phyloP scores from a whole-genome alignment of 2,113 vertebrate genomes.

The Peromyscus maniculatus region DNA sequence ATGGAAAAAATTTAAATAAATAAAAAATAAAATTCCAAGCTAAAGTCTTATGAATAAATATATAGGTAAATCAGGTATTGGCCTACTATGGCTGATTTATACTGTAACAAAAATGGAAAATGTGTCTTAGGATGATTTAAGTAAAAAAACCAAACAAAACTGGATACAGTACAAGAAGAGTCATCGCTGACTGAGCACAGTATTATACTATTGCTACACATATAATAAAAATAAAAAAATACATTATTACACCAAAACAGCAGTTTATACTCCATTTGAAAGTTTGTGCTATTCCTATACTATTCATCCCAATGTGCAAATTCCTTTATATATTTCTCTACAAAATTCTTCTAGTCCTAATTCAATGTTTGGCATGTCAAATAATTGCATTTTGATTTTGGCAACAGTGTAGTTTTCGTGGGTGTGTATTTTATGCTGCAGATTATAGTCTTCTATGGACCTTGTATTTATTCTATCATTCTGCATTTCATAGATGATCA shows the following conservation, averaged over 20 bases:
- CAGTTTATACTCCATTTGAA: not conserved
- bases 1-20: too few species aligned
- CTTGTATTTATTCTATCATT: not conserved
- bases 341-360: not conserved
- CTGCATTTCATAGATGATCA: too few species aligned
- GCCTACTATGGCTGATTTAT: not conserved
- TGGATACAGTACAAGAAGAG: too few species aligned
- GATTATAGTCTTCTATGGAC: not conserved
- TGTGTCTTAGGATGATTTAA: not conserved
- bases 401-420: not conserved
- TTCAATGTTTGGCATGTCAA: not conserved
- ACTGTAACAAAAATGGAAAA: not conserved
- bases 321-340: not conserved
- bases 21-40: too few species aligned
- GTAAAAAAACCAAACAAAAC: not conserved
- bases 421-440: not conserved
- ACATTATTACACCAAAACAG: too few species aligned
- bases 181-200: not conserved
- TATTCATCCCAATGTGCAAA: not conserved
- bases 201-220: not conserved
- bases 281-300: too few species aligned
- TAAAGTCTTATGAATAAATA: too few species aligned
- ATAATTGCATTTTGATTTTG: not conserved
- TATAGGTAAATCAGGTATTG: not conserved
- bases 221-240: too few species aligned